Evolutionary conservation across 2,797 vertebrate genomes (phyloP).

Genomic region (Mycteria americana): DNA sequence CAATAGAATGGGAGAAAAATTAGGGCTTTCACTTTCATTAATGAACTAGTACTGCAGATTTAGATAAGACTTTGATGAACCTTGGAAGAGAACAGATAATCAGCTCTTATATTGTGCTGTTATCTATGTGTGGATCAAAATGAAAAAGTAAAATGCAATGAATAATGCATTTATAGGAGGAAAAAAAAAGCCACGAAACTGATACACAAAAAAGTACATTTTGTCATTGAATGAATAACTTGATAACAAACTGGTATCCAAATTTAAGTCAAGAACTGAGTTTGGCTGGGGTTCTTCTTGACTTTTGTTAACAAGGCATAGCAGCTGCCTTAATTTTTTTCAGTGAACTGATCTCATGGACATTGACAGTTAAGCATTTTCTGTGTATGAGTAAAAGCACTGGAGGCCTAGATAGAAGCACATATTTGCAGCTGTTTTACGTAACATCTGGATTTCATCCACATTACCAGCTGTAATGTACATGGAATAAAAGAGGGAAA

Average conservation of each 20-base stretch:
- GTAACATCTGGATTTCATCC: conserved; percentile 64
- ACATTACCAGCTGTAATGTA: conserved; percentile 48
- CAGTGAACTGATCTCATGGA: not conserved
- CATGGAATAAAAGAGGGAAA: conserved; percentile 44
- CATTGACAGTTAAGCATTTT: conserved; percentile 16
- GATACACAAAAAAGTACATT: not conserved
- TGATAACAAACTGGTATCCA: not conserved
- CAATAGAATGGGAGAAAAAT: not conserved
- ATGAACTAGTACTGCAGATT: not conserved
- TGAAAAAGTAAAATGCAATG: not conserved
- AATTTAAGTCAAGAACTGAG: not conserved
- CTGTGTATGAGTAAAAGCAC: conserved; percentile 10
- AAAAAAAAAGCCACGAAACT: rapidly evolving
- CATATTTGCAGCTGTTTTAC: conserved; percentile 62
- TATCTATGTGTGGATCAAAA: not conserved
- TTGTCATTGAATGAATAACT: not conserved
- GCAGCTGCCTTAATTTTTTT: not conserved
- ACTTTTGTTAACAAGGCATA: not conserved
- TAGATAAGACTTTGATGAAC: not conserved
- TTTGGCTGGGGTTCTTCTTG: not conserved
- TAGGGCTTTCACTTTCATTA: not conserved
- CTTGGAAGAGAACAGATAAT: not conserved
- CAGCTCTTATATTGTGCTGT: not conserved
- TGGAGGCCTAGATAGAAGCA: conserved; percentile 15
- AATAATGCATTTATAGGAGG: not conserved